A percentile compares a stretch with the other conserved stretches of the same genome.
These are phyloP conservation scores for Synergus laeviventris DNA, from an alignment of 2,888 invertebrate species.

Conservation along the genomic window DNA sequence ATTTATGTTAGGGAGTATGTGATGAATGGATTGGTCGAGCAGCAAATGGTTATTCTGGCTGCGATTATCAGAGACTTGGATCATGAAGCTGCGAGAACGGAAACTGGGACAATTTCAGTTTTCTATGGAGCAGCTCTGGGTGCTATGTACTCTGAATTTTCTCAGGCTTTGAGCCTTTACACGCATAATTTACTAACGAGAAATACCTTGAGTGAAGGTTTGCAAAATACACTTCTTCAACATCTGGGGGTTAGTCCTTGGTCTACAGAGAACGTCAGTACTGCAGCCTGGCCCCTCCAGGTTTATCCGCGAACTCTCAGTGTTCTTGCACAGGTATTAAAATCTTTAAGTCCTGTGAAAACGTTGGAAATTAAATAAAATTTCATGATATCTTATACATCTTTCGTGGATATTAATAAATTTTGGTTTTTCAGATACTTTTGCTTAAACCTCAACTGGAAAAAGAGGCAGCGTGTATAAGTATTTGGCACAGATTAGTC, in stretches of 20 bases:
- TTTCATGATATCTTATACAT: no score
- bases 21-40: constrained; percentile 86
- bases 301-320: constrained; percentile 87
- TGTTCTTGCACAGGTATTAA: constrained; percentile 86
- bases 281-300: constrained; percentile 84
- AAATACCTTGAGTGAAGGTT: constrained; percentile 81
- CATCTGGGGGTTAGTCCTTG: constrained; percentile 87
- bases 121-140: constrained; percentile 86
- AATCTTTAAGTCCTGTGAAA: constrained; percentile 5
- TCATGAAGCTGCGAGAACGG: constrained; percentile 90
- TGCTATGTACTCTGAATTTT: constrained; percentile 85
- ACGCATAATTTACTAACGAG: constrained; percentile 86
- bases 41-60: constrained; percentile 92
- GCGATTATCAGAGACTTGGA: constrained; percentile 94
- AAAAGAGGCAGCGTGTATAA: constrained; percentile 92
- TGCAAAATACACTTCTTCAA: constrained; percentile 84
- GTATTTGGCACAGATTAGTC: constrained; percentile 94
- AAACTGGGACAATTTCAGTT: constrained; percentile 85
- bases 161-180: constrained; percentile 87
- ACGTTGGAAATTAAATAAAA: neutral
- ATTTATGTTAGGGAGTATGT: constrained; percentile 83
- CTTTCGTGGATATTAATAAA: constrained; percentile 22
- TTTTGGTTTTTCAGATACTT: constrained; percentile 78
- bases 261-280: constrained; percentile 80
- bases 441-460: constrained; percentile 88